phyloP scores from a whole-genome alignment of 2,113 vertebrate genomes.

The Camelus dromedarius region DNA sequence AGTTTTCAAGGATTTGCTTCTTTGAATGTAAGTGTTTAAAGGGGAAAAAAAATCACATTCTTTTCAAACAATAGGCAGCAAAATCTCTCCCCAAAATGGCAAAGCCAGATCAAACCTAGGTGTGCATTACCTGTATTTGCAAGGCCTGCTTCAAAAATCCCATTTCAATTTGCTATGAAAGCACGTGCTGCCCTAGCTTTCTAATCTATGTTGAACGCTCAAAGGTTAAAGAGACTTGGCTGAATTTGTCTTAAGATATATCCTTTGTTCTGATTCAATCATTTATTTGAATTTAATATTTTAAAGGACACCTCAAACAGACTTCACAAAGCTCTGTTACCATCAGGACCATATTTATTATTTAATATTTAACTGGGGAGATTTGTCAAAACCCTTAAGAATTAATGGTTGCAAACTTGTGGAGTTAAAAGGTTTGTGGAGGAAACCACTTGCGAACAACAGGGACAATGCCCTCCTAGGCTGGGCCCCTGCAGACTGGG shows the following conservation, averaged over 20 bases:
- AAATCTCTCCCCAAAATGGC: slow-evolving; percentile 74
- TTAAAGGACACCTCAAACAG: slow-evolving; percentile 84
- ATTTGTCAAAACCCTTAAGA: slow-evolving; percentile 84
- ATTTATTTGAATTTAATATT: slow-evolving; percentile 83
- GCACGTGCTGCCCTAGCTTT: slow-evolving; percentile 65
- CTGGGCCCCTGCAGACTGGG: neutral
- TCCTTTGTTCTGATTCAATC: slow-evolving; percentile 79
- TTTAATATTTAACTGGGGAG: slow-evolving; percentile 83
- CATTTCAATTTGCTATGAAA: slow-evolving; percentile 75
- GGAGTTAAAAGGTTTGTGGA: slow-evolving; percentile 59
- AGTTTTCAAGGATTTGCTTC: slow-evolving; percentile 74
- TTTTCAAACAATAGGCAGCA: slow-evolving; percentile 73
- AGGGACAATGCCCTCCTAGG: neutral
- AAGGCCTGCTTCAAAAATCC: slow-evolving; percentile 67
- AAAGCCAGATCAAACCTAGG: slow-evolving; percentile 68
- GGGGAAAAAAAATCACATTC: slow-evolving; percentile 61
- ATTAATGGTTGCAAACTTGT: slow-evolving; percentile 79
- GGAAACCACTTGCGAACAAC: slow-evolving; percentile 64
- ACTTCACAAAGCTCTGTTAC: slow-evolving; percentile 78
- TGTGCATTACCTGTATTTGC: slow-evolving; percentile 72
- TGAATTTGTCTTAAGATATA: slow-evolving; percentile 82
- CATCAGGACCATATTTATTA: slow-evolving; percentile 72
- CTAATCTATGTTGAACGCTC: slow-evolving; percentile 78
- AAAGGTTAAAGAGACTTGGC: slow-evolving; percentile 81
- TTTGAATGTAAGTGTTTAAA: slow-evolving; percentile 66